Percentiles rank a stretch among this genome's conserved stretches.
Evolutionary conservation across 2,888 invertebrate species (phyloP).

Genomic region (Drosophila emarginata): DNA sequence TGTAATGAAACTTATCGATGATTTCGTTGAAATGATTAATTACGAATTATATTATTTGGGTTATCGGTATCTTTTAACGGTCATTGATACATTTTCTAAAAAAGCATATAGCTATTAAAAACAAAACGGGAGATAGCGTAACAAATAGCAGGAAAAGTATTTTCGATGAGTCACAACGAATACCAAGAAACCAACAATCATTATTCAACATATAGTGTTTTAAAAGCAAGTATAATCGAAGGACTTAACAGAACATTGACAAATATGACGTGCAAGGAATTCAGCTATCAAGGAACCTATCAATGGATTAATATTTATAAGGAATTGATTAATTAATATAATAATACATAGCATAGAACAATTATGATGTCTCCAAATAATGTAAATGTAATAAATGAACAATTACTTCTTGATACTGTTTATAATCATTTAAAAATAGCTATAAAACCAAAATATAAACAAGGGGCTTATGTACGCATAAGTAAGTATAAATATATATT

Average conservation of each 20-base stretch:
- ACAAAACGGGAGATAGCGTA: slow-evolving; percentile 12
- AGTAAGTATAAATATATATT: too few relatives aligned
- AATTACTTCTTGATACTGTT: slow-evolving; percentile 23
- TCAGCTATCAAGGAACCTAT: slow-evolving; percentile 64
- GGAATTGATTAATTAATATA: slow-evolving; percentile 50
- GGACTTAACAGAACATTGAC: slow-evolving; percentile 38
- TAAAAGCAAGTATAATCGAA: slow-evolving; percentile 39
- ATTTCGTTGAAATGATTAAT: slow-evolving; percentile 27
- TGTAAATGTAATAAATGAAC: slow-evolving; percentile 32
- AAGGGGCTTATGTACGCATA: slow-evolving; percentile 40
- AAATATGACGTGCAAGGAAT: slow-evolving; percentile 57
- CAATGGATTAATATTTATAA: slow-evolving; percentile 64
- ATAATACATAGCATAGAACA: slow-evolving; percentile 46
- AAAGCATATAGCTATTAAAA: background rate
- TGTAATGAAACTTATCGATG: slow-evolving; percentile 18
- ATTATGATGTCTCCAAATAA: slow-evolving; percentile 39
- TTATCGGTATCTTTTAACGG: background rate
- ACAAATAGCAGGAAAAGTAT: slow-evolving; percentile 26
- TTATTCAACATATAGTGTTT: slow-evolving; percentile 41
- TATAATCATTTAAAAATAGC: slow-evolving; percentile 33
- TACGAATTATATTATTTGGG: background rate
- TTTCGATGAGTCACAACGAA: slow-evolving; percentile 6
- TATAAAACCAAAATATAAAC: slow-evolving; percentile 31
- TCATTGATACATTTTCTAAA: background rate
- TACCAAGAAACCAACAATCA: slow-evolving; percentile 26